phyloP scores from a whole-genome alignment of 2,797 vertebrate species.

The Parauchenoglanis punctatus region DNA sequence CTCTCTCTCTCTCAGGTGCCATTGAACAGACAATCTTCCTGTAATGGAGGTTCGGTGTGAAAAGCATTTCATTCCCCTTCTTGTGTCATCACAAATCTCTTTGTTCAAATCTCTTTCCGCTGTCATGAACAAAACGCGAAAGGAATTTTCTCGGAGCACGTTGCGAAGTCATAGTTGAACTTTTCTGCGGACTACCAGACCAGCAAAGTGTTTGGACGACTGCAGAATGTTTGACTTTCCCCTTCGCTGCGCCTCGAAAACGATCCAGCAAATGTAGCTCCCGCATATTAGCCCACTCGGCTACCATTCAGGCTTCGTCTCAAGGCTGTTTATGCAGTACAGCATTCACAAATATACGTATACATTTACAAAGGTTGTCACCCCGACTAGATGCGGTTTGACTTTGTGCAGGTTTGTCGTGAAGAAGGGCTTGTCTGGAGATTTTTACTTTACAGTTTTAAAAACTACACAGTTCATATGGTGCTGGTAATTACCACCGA shows the following conservation, averaged over 20 bases:
- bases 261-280: constrained; percentile 74
- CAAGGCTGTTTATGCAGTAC: constrained; percentile 53
- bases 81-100: background rate
- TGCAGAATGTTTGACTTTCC: constrained; percentile 78
- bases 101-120: background rate
- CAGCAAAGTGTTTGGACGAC: constrained; percentile 81
- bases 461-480: background rate
- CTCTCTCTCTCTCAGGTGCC: background rate
- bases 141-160: background rate
- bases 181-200: constrained; percentile 16
- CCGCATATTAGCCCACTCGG: constrained; percentile 76
- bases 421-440: background rate
- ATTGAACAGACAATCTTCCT: background rate
- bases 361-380: constrained; percentile 18
- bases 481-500: background rate
- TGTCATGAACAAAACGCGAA: background rate
- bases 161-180: constrained; percentile 40
- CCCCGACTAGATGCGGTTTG: background rate
- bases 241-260: constrained; percentile 73
- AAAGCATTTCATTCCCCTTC: background rate
- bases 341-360: too few species aligned
- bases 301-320: constrained; percentile 72
- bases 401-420: background rate
- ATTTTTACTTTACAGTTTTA: background rate
- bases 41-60: background rate